A percentile compares a stretch with the other conserved stretches of the same genome.
These are phyloP conservation scores for Sinosuthora webbiana DNA, from an alignment of 2,113 vertebrate genomes.

Conservation along the genomic window DNA sequence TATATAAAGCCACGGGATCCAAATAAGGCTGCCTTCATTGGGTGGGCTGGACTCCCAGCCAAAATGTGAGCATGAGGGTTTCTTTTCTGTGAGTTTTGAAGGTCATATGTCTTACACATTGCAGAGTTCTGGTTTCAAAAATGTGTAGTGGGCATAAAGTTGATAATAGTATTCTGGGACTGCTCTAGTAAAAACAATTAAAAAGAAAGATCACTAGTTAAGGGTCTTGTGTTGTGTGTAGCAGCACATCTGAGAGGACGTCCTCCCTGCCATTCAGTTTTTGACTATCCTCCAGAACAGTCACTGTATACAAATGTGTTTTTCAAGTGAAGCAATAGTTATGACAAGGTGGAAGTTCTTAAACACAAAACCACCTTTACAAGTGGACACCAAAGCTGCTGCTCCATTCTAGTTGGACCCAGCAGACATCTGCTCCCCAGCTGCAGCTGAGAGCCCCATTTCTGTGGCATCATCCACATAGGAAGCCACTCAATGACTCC, in stretches of 20 bases:
- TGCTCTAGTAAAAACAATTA: not conserved
- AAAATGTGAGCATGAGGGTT: not conserved
- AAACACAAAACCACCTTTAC: not conserved
- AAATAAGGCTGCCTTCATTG: not conserved
- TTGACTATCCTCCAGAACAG: not conserved
- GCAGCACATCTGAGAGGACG: not conserved
- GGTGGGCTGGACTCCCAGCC: not conserved
- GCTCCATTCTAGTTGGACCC: not conserved
- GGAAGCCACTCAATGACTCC: not conserved
- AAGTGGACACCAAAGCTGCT: not conserved
- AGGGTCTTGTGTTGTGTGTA: not conserved
- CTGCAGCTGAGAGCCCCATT: not conserved
- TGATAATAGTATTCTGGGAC: not conserved
- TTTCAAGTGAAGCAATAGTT: not conserved
- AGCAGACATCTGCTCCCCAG: not conserved
- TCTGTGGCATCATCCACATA: not conserved
- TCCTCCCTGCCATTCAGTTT: not conserved
- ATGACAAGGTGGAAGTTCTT: not conserved
- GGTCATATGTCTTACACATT: not conserved
- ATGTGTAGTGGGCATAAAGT: not conserved
- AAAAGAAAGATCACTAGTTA: not conserved
- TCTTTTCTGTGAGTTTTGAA: not conserved
- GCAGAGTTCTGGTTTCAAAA: not conserved
- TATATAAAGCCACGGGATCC: not conserved
- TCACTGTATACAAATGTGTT: not conserved